A percentile compares a stretch with the other conserved stretches of the same genome.
Evolutionary conservation across 2,888 invertebrate species (phyloP).

Genomic region (Sussaba pulchella): DNA sequence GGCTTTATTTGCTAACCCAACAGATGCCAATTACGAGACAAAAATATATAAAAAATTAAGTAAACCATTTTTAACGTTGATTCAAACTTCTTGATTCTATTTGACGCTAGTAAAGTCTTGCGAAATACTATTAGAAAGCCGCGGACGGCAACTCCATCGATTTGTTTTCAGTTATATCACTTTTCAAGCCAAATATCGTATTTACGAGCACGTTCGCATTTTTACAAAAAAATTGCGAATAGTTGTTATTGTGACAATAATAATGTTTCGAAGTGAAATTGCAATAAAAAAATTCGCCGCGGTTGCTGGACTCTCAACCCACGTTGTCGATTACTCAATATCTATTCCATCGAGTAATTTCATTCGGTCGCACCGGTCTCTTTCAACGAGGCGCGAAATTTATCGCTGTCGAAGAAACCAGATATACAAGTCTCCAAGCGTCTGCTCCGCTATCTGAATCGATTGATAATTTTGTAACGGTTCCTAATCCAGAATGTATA

Average conservation of each 20-base stretch:
- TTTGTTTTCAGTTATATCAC: background rate
- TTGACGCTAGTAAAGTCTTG: background rate
- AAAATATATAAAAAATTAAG: background rate
- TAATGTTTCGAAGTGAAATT: conserved; percentile 4
- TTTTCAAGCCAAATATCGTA: conserved; percentile 20
- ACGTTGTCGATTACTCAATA: conserved; percentile 49
- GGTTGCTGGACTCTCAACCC: conserved; percentile 9
- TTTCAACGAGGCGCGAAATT: conserved; percentile 63
- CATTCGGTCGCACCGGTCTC: conserved; percentile 18
- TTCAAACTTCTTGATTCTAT: conserved; percentile 4
- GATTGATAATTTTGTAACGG: conserved; percentile 59
- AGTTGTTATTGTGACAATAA: conserved; percentile 22
- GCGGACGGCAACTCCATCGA: too few relatives aligned
- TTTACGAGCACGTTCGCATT: conserved; percentile 27
- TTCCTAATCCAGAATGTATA: conserved; percentile 6
- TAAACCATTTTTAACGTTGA: background rate
- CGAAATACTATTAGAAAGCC: conserved; percentile 21
- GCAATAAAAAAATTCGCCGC: conserved; percentile 15
- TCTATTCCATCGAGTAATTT: conserved; percentile 34
- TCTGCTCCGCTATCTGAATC: conserved; percentile 9
- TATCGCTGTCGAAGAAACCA: conserved; percentile 12
- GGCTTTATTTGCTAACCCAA: background rate
- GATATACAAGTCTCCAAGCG: background rate
- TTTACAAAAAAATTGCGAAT: conserved; percentile 45
- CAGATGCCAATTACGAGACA: background rate